Conservation (phyloP, 2,888 invertebrate genomes). For the Mesorhabditis sp. region DNA sequence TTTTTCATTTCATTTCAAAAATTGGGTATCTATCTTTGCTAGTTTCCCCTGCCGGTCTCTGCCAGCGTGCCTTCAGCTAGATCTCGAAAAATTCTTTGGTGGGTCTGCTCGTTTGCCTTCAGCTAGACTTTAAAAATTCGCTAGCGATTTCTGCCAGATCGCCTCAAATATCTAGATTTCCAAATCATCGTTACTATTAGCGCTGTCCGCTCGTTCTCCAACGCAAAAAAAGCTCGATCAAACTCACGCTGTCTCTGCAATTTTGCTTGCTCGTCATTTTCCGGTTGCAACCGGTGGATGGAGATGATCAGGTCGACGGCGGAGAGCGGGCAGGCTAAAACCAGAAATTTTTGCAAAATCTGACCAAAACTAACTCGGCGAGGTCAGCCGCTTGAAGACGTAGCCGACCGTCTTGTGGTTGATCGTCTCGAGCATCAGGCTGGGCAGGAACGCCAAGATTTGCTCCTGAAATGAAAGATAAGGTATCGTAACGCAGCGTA, state of each 20-base stretch:
- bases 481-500: too few species aligned
- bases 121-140: too few species aligned
- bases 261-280: constrained; percentile 31
- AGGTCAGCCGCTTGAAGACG: constrained; percentile 37
- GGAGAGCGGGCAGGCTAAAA: constrained; percentile 63
- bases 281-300: constrained; percentile 70
- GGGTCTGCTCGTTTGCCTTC: background rate
- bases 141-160: too few species aligned
- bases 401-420: constrained; percentile 35
- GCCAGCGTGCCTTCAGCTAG: too few species aligned
- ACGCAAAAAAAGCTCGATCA: constrained; percentile 6
- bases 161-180: too few species aligned
- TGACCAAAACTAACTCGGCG: constrained; percentile 12
- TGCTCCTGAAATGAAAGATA: constrained; percentile 25
- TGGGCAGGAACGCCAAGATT: constrained; percentile 39
- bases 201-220: background rate
- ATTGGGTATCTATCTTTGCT: too few species aligned
- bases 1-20: too few species aligned
- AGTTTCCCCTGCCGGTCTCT: too few species aligned
- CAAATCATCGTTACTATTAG: too few species aligned
- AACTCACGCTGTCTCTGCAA: constrained; percentile 39
- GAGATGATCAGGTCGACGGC: constrained; percentile 85
- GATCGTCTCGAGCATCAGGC: constrained; percentile 40
- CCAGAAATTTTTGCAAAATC: too few species aligned
- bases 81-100: background rate